Evolutionary conservation across 2,888 invertebrate genomes (phyloP), one percentile per base, ranked within the genome.

Genomic region (Yponomeuta evonymella): DNA sequence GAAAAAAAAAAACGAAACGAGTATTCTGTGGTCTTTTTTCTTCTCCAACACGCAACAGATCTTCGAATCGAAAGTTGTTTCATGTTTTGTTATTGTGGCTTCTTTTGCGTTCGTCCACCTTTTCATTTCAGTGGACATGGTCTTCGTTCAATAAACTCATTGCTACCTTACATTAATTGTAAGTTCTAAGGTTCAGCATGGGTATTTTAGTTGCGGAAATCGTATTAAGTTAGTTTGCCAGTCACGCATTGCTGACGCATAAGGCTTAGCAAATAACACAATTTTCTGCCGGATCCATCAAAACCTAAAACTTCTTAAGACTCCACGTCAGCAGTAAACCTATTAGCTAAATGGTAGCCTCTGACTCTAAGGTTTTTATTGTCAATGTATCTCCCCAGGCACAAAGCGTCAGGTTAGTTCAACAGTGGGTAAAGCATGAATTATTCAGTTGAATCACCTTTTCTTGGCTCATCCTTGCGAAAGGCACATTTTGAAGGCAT

Each of bases 1-100:
- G 86, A 80, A 85, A 84, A 75, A 80, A 85, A 84, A 75, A 76
- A 89, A 89, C 82, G 84, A 88, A 89, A 89, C 86, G 83, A 82
- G 83, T 79, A 58, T 58, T 58, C 51, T 58, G 51, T 58, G 74
- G 73, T 75, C 81, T 29, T 84, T 85, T 87, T 83, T 84, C 81
- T 79, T 83, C 81, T 79, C 77, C 78, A 74, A 74, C 76, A 76
- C 79, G 75, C 76, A 51, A 71, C 67, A 71, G 64, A 72, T 66
- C 70, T 64, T 36, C 70, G 70, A 67, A 71, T 71, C 69, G 70
- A 74, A 71, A 71, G 70, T 71, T 71, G 71, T 71, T 71, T 71
- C 68, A 62, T 70, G 43, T 15, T 70, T 70, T 70, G 70, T 70
- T 70, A 68, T 70, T 69, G 48, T 70, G 23, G 70, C 64, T 62